These are phyloP conservation scores for Cuculus canorus DNA, from an alignment of 2,797 vertebrate species.

Conservation along the genomic window DNA sequence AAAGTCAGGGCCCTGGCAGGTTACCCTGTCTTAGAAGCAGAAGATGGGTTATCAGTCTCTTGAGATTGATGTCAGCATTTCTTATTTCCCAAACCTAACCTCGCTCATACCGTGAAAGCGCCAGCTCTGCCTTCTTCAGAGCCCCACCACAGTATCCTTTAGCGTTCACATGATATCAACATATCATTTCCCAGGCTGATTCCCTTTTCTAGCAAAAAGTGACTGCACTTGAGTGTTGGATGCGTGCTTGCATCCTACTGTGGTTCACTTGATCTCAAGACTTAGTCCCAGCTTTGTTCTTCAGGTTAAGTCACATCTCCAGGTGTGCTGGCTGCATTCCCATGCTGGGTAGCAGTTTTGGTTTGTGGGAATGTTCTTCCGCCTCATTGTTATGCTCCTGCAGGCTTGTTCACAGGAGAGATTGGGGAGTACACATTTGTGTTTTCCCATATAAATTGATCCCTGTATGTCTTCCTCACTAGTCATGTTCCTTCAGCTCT, in stretches of 20 bases:
- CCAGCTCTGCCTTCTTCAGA: neutral
- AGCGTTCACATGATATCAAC: neutral
- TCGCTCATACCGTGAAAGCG: neutral
- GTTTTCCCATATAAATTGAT: neutral
- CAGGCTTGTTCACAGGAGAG: neutral
- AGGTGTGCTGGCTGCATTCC: neutral
- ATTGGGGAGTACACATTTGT: neutral
- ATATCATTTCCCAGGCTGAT: neutral
- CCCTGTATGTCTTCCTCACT: neutral
- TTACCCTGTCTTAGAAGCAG: neutral
- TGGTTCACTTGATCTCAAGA: neutral
- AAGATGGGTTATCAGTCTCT: neutral
- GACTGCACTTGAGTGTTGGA: neutral
- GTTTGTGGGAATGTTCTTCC: neutral
- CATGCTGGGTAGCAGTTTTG: neutral
- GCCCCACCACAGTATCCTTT: fast-evolving
- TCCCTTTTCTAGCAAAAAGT: neutral
- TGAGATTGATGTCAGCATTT: neutral
- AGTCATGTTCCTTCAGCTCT: neutral
- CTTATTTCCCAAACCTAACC: neutral
- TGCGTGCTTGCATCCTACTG: fast-evolving
- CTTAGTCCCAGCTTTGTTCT: neutral
- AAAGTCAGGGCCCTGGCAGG: neutral
- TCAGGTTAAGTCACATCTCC: neutral
- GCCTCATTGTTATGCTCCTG: neutral